A percentile compares a stretch with the other conserved stretches of the same genome.
Conservation (phyloP, 1,140 invertebrate genomes). For the Varroa destructor region DNA sequence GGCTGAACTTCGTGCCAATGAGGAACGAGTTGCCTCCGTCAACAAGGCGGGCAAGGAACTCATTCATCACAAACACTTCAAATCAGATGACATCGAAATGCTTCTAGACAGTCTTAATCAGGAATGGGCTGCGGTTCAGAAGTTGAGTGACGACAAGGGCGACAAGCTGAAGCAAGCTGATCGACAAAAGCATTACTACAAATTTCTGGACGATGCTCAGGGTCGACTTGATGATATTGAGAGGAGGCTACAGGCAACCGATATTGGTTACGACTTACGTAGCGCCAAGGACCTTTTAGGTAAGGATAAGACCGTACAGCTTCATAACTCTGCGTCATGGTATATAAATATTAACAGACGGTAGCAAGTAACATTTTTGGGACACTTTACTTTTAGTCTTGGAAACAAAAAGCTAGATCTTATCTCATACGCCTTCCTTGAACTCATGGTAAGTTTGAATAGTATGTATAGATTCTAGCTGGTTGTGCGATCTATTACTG, state of each 20-base stretch:
- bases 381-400: no score
- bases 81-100: slow-evolving; percentile 52
- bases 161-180: slow-evolving; percentile 61
- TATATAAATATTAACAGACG: slow-evolving; percentile 16
- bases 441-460: no score
- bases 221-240: slow-evolving; percentile 50
- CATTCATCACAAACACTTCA: slow-evolving; percentile 48
- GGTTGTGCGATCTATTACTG: background rate
- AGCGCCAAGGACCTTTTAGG: slow-evolving; percentile 75
- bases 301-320: slow-evolving; percentile 47
- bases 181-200: slow-evolving; percentile 62
- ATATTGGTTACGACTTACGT: slow-evolving; percentile 67
- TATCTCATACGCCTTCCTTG: no score
- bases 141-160: slow-evolving; percentile 65
- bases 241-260: slow-evolving; percentile 55
- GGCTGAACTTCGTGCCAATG: slow-evolving; percentile 77
- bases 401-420: no score
- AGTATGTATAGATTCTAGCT: no score
- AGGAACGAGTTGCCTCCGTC: slow-evolving; percentile 66
- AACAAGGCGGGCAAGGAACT: slow-evolving; percentile 51
- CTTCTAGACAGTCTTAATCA: slow-evolving; percentile 55
- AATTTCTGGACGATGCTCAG: slow-evolving; percentile 55
- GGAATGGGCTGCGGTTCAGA: slow-evolving; percentile 56
- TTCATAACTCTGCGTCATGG: slow-evolving; percentile 33
- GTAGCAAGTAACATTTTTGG: background rate